Conservation (phyloP, 2,113 vertebrate genomes). For the Protobothrops mucrosquamatus region DNA sequence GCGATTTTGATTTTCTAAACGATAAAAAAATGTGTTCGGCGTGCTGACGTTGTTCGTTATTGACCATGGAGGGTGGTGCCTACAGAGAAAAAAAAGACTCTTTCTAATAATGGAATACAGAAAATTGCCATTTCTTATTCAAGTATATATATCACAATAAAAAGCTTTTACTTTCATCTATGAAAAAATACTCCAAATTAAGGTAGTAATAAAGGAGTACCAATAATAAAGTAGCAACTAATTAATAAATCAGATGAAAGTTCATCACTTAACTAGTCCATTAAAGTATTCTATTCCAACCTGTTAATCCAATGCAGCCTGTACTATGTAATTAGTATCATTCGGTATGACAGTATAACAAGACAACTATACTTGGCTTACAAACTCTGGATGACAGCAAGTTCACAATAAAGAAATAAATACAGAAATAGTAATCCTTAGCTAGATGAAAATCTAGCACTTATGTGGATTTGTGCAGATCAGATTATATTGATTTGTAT, state of each 20-base stretch:
- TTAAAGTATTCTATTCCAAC: not conserved
- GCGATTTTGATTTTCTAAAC: conserved; percentile 98
- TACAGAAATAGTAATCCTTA: not conserved
- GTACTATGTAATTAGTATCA: not conserved
- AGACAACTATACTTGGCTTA: not conserved
- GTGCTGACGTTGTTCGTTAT: conserved; percentile 94
- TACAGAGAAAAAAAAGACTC: conserved; percentile 55
- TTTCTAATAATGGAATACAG: not conserved
- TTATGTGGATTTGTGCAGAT: not conserved
- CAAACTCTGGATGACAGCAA: not conserved
- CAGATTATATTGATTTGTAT: not conserved
- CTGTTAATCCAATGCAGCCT: not conserved
- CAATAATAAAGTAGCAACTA: not conserved
- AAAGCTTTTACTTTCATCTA: not conserved
- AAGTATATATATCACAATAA: not conserved
- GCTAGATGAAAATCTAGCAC: not conserved
- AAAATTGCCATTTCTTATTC: not conserved
- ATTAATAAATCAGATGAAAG: not conserved
- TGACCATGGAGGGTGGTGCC: conserved; percentile 99
- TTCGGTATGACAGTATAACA: not conserved
- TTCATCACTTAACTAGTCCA: not conserved
- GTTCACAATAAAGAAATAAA: not conserved
- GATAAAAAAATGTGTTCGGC: conserved; percentile 98
- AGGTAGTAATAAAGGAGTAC: not conserved
- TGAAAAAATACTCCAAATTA: not conserved